A percentile compares a stretch with the other conserved stretches of the same genome.
Conservation (phyloP, 2,113 vertebrate genomes). For the Platichthys flesus region DNA sequence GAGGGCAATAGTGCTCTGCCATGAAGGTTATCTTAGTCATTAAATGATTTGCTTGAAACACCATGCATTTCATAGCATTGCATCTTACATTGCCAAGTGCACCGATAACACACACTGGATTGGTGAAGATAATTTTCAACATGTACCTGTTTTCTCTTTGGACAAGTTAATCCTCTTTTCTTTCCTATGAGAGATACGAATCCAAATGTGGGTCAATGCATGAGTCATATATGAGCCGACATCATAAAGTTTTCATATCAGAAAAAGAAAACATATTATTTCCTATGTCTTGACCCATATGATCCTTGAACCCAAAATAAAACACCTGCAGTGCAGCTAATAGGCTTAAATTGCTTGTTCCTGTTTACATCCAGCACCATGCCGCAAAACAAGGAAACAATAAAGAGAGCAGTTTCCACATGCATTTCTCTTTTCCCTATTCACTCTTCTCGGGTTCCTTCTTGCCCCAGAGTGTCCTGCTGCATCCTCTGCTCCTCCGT, state of each 20-base stretch:
- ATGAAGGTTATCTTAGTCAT: neutral
- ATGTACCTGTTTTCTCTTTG: neutral
- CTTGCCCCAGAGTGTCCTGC: constrained; percentile 17
- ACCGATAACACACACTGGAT: neutral
- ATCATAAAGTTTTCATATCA: no score
- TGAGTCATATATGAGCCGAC: neutral
- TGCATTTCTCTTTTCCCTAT: neutral
- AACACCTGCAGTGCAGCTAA: constrained; percentile 26
- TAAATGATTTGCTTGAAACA: neutral
- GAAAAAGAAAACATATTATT: no score
- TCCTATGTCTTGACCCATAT: neutral
- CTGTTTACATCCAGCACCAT: constrained; percentile 28
- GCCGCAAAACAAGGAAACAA: constrained; percentile 27
- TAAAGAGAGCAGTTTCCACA: constrained; percentile 10
- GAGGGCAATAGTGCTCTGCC: constrained; percentile 73
- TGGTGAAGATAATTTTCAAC: neutral
- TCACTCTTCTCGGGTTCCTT: constrained; percentile 23
- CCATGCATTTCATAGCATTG: neutral
- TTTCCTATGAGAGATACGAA: neutral
- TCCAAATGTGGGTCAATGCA: neutral
- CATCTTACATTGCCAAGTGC: neutral
- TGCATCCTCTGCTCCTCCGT: constrained; percentile 50
- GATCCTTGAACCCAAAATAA: constrained; percentile 14
- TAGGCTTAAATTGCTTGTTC: constrained; percentile 20
- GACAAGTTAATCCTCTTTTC: no score